Percentiles rank a stretch among this genome's conserved stretches.
These are phyloP conservation scores for Gastrophysa polygoni DNA, from an alignment of 2,888 invertebrate species.

Conservation along the genomic window DNA sequence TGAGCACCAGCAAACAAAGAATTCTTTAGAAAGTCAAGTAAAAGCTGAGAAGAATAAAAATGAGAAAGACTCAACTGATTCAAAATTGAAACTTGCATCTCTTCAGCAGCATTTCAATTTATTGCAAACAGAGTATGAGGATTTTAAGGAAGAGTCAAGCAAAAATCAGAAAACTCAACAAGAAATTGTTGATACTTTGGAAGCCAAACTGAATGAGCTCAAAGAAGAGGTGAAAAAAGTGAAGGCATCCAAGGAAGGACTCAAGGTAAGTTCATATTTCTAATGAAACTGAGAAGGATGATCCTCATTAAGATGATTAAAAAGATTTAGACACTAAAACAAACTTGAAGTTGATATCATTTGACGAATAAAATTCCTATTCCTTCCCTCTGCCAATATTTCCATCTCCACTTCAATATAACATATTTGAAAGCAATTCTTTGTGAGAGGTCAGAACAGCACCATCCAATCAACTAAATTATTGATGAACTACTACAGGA, in stretches of 20 bases:
- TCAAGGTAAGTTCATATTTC: conserved; percentile 54
- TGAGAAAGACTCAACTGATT: conserved; percentile 60
- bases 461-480: too few relatives aligned
- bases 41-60: conserved; percentile 60
- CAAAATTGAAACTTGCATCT: conserved; percentile 61
- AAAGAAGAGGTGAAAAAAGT: conserved; percentile 60
- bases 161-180: conserved; percentile 59
- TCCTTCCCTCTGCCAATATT: too few relatives aligned
- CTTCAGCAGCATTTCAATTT: conserved; percentile 64
- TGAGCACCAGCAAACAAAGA: conserved; percentile 62
- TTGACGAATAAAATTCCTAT: too few relatives aligned
- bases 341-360: too few relatives aligned
- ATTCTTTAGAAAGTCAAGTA: conserved; percentile 58
- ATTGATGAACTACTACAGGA: too few relatives aligned
- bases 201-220: conserved; percentile 59
- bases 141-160: conserved; percentile 60
- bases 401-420: too few relatives aligned
- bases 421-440: too few relatives aligned
- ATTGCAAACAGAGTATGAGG: conserved; percentile 61
- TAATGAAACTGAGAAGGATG: too few relatives aligned
- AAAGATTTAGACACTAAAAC: too few relatives aligned
- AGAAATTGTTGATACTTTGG: conserved; percentile 59
- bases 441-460: too few relatives aligned
- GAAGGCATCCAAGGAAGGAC: conserved; percentile 50
- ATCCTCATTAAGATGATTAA: too few relatives aligned